phyloP scores from a whole-genome alignment of 2,113 vertebrate genomes.

The Austrofundulus limnaeus region DNA sequence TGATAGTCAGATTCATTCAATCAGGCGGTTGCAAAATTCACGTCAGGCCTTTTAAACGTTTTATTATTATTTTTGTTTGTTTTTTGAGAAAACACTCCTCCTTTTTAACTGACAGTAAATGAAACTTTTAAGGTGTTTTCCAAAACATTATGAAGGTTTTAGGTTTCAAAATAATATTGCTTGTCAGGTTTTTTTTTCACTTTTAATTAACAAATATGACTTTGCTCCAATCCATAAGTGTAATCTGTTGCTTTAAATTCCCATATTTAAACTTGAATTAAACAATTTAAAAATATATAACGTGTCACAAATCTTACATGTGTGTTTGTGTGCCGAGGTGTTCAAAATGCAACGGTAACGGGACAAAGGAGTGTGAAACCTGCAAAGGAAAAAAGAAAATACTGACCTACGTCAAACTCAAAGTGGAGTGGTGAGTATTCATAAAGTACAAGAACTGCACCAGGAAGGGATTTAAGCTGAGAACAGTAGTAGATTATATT shows the following conservation, averaged over 20 bases:
- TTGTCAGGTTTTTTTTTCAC: too few relatives aligned
- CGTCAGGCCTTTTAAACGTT: neutral
- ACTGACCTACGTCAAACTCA: conserved; percentile 73
- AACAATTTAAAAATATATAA: neutral
- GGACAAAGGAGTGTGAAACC: conserved; percentile 47
- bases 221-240: too few relatives aligned
- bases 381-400: conserved; percentile 71
- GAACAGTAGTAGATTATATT: too few relatives aligned
- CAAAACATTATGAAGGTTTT: too few relatives aligned
- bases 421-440: conserved; percentile 72
- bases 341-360: conserved; percentile 10
- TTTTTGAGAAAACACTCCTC: too few relatives aligned
- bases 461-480: too few relatives aligned
- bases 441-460: neutral
- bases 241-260: neutral
- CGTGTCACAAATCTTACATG: conserved; percentile 2
- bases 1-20: neutral
- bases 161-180: too few relatives aligned
- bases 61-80: too few relatives aligned
- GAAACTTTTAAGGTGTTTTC: too few relatives aligned
- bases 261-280: neutral
- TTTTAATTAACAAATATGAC: too few relatives aligned
- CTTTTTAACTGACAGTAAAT: too few relatives aligned
- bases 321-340: conserved; percentile 56
- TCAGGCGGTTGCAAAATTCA: too few relatives aligned